Evolutionary conservation across 2,888 invertebrate genomes (phyloP), one percentile per base, ranked within the genome.

Genomic region (Papilio elwesi): DNA sequence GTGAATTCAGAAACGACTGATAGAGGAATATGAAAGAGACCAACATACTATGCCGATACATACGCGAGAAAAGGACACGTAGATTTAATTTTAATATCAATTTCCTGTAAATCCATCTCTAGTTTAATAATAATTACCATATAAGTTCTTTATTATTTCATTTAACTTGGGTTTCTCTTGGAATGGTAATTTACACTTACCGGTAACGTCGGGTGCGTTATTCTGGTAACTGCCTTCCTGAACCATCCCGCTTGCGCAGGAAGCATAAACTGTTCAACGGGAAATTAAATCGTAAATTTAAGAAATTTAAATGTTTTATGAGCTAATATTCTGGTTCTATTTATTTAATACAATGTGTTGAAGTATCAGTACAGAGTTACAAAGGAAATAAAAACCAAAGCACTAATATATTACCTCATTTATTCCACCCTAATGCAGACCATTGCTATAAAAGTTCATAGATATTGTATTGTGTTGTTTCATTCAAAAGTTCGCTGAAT

Each of bases 251-350:
- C 78, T 78, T 77, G 70, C 71, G 74, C 73, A 76, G 80, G 79
- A 79, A 79, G 74, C 74, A 74, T 77, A 79, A 78, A 78, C 79
- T 75, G 74, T 74, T 73, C 63, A 75, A 73, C 77, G 80, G 88
- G 88, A 89, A 88, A 89, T 89, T 83, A 89, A 86, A 84, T 78
- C 85, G 83, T 87, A 86, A 88, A 87, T 89, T 88, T 87, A 85
- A 86, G 83, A 88, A 88, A 87, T 85, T 86, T 83, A 81, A 82
- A 81, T 79, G 74, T 55, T 26, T 68, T 73, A 74, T 67, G 36
- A 38, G n/a, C 15, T 49, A 13, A 43, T 55, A 10, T 12, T 68
- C 51, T 48, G 72, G 9, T 55, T 13, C 53, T 57, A 57, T 48
- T 48, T 68, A 15, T 57, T n/a, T 36, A 55, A 66, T 66, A 38